These are phyloP conservation scores for Lamellibrachia satsuma DNA, from an alignment of 2,888 invertebrate species.

Conservation along the genomic window DNA sequence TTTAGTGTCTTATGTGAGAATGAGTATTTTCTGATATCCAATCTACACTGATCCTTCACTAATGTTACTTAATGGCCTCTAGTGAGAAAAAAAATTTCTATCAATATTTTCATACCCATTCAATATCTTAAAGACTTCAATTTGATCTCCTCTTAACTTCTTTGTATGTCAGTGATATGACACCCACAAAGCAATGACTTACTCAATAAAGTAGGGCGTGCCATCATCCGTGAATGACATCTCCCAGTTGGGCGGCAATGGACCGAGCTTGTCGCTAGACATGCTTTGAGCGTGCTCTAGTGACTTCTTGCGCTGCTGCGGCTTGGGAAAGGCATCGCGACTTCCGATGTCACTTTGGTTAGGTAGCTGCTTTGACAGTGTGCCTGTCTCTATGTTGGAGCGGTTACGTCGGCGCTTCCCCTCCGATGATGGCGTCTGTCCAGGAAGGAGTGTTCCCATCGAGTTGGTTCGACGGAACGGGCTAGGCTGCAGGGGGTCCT, in stretches of 20 bases:
- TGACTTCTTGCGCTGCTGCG: slow-evolving; percentile 53
- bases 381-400: slow-evolving; percentile 69
- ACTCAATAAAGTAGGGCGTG: slow-evolving; percentile 95
- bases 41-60: too few species aligned
- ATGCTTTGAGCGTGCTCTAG: slow-evolving; percentile 54
- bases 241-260: slow-evolving; percentile 96
- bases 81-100: too few species aligned
- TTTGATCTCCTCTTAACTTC: too few species aligned
- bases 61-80: too few species aligned
- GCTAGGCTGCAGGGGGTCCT: slow-evolving; percentile 52
- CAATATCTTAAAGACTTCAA: too few species aligned
- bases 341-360: slow-evolving; percentile 38
- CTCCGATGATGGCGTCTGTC: slow-evolving; percentile 69
- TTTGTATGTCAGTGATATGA: too few species aligned
- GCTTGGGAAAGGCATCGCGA: slow-evolving; percentile 36
- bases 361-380: slow-evolving; percentile 51
- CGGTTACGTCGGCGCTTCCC: slow-evolving; percentile 70
- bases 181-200: slow-evolving; percentile 40
- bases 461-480: slow-evolving; percentile 58
- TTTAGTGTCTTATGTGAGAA: too few species aligned
- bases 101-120: too few species aligned
- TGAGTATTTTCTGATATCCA: too few species aligned
- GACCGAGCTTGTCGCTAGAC: slow-evolving; percentile 72
- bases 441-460: slow-evolving; percentile 64
- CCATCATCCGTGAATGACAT: slow-evolving; percentile 96